Evolutionary conservation across 2,113 vertebrate genomes (phyloP).

Genomic region (Ibidorhyncha struthersii): DNA sequence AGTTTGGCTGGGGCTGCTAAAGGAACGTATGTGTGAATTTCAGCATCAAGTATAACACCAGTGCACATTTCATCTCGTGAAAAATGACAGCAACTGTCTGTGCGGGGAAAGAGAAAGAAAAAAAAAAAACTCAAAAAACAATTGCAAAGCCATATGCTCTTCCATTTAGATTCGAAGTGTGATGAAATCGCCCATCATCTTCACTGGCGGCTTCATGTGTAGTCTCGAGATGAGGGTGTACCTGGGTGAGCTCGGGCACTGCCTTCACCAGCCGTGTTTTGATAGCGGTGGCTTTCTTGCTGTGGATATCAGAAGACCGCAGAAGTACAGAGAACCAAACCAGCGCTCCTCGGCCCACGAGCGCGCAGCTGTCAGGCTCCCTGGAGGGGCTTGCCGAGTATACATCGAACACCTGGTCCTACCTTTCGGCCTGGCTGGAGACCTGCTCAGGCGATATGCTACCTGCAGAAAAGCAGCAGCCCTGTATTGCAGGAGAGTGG

Average conservation of each 20-base stretch:
- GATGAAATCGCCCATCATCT: neutral
- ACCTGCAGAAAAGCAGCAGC: neutral
- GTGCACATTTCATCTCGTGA: neutral
- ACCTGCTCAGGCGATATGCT: neutral
- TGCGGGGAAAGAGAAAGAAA: neutral
- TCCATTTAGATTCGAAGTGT: neutral
- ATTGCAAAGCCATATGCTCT: slow-evolving; percentile 2
- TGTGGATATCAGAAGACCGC: rapidly evolving
- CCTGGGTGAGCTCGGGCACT: neutral
- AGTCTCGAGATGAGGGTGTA: neutral
- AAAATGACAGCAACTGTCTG: slow-evolving; percentile 28
- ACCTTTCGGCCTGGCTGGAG: neutral
- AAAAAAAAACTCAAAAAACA: neutral
- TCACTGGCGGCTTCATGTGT: neutral
- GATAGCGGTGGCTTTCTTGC: neutral
- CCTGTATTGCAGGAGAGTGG: neutral
- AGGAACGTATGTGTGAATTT: slow-evolving; percentile 24
- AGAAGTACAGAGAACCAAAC: neutral
- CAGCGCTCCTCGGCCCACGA: rapidly evolving
- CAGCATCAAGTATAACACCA: neutral
- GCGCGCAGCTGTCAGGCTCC: neutral
- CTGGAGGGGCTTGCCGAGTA: neutral
- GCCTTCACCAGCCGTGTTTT: neutral
- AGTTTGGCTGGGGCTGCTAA: slow-evolving; percentile 12
- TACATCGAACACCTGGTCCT: rapidly evolving